Evolutionary conservation across 1,140 invertebrate genomes (phyloP).

Genomic region (Pemphigus obesinymphae): DNA sequence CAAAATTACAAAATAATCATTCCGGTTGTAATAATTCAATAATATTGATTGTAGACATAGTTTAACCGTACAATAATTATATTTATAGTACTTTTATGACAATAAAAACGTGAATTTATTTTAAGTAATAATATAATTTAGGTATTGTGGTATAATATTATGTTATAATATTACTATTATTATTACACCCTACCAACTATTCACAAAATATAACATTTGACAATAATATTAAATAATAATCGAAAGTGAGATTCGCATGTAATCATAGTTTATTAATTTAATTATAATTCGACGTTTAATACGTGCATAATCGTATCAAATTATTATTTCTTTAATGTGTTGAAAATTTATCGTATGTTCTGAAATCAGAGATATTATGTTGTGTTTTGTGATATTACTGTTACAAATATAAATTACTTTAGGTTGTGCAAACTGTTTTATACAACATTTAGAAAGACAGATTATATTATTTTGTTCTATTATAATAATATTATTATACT

Average conservation of each 20-base stretch:
- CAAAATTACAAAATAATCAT: neutral
- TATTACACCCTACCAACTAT: neutral
- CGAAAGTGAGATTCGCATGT: neutral
- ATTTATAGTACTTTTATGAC: neutral
- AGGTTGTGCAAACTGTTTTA: neutral
- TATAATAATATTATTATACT: neutral
- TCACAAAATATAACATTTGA: no score
- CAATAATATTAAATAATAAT: no score
- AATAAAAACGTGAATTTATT: constrained; percentile 25
- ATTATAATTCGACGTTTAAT: neutral
- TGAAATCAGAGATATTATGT: no score
- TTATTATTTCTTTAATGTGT: neutral
- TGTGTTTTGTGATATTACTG: neutral
- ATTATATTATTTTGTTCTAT: neutral
- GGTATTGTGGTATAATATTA: neutral
- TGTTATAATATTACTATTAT: neutral
- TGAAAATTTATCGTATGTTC: no score
- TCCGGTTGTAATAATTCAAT: neutral
- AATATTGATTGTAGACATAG: neutral
- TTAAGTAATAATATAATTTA: neutral
- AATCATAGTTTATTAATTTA: neutral
- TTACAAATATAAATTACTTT: neutral
- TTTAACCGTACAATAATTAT: neutral
- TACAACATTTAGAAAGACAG: neutral
- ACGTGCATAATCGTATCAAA: no score